Conservation (phyloP, 2,888 invertebrate species). For the Xanthia icteritia region DNA sequence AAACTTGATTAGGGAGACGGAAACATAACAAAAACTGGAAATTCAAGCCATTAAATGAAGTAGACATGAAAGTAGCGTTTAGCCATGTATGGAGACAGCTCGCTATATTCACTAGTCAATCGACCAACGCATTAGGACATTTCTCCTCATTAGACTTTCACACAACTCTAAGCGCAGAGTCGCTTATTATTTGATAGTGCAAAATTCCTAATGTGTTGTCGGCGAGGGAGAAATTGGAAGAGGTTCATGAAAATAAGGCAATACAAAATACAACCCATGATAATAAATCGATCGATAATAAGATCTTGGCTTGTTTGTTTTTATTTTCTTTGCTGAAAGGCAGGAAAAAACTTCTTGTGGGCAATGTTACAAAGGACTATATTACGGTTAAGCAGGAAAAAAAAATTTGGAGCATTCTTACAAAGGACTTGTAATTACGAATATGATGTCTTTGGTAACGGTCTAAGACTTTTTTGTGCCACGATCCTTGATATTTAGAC, state of each 20-base stretch:
- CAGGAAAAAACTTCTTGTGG: neutral
- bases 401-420: neutral
- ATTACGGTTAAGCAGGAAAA: too few relatives aligned
- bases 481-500: neutral
- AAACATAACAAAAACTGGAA: conserved; percentile 5
- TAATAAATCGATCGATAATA: neutral
- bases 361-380: neutral
- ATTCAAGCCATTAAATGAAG: neutral
- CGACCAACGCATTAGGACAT: conserved; percentile 13
- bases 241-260: neutral
- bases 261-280: neutral
- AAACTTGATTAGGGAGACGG: neutral
- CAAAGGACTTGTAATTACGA: neutral
- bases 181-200: neutral
- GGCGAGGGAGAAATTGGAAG: neutral
- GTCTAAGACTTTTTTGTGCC: neutral
- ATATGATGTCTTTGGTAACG: neutral
- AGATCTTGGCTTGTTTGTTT: neutral
- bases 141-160: conserved; percentile 35
- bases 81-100: conserved; percentile 23
- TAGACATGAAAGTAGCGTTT: conserved; percentile 30
- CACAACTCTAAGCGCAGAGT: neutral
- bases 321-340: neutral
- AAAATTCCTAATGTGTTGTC: neutral
- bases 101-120: conserved; percentile 13